Evolutionary conservation across 1,140 invertebrate genomes (phyloP), one percentile per base, ranked within the genome.

Genomic region (Ladona fulva): DNA sequence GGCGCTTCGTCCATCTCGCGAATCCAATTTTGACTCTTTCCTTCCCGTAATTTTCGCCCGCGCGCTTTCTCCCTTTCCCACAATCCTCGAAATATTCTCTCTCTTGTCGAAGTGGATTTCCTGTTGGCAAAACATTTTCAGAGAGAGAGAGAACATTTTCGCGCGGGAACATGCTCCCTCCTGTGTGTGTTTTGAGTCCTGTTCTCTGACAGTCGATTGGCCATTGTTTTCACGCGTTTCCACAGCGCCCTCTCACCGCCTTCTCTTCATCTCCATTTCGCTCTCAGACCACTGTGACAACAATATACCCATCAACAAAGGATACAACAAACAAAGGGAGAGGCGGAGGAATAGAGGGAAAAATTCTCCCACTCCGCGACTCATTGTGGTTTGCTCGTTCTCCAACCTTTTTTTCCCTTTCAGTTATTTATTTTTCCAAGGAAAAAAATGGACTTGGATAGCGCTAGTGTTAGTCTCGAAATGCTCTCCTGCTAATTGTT

Each of bases 161-260:
- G 74, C 25, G 29, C 25, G 24, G 3, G 59, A n/a, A 25, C 59
- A 22, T 73, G 77, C 19, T 10, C 8, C 22, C 14, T 7, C 24
- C 1, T 25, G 19, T 74, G 52, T 77, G n/a, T 77, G 37, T 66
- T 19, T 12, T 25, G 19, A 52, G 25, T 42, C n/a, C 22, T 10
- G 11, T 25, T 75, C 73, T 75, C 74, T 74, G 24, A 74, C 77
- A n/a, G 59, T 78, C 77, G 24, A 24, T 78, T 59, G 66, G 37
- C 44, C 76, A 42, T 42, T 74, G 37, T 79, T 37, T 42, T 37
- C 59, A n/a, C 52, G 24, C 52, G 29, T 74, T 24, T 78, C 77
- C 25, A 37, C 19, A 19, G 29, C 52, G 22, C 14, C 52, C 52
- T 66, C 44, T 52, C 44, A 52, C 52, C 52, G 52, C 52, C 52